Percentiles rank a stretch among this genome's conserved stretches.
phyloP scores from a whole-genome alignment of 2,113 vertebrate genomes.

The Silurus meridionalis region DNA sequence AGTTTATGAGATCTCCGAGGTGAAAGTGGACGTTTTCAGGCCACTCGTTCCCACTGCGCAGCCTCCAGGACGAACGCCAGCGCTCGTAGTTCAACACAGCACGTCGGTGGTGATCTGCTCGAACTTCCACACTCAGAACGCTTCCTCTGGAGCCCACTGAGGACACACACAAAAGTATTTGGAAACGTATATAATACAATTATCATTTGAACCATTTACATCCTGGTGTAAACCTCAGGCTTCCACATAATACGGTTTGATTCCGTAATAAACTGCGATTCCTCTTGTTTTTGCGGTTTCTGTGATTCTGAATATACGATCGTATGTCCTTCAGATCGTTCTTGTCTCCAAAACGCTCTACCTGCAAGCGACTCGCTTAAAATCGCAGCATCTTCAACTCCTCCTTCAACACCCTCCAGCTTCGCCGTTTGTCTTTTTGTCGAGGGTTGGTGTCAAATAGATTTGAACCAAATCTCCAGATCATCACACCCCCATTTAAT shows the following conservation, averaged over 20 bases:
- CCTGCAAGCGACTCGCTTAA: no score
- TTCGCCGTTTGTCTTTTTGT: no score
- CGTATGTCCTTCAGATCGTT: no score
- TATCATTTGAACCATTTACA: no score
- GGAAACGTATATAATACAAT: no score
- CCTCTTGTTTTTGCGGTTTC: no score
- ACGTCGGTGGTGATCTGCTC: conserved; percentile 80
- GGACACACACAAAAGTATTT: background rate
- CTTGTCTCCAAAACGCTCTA: no score
- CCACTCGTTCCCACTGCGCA: conserved; percentile 77
- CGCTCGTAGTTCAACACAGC: conserved; percentile 80
- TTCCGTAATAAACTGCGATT: no score
- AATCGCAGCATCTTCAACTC: no score
- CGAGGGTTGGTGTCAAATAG: background rate
- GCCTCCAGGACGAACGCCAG: conserved; percentile 81
- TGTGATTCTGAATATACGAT: no score
- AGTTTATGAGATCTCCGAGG: conserved; percentile 74
- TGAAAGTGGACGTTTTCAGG: conserved; percentile 86
- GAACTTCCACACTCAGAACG: conserved; percentile 85
- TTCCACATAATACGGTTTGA: background rate
- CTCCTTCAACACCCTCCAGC: no score
- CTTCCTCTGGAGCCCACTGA: conserved; percentile 82
- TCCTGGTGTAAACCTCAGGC: background rate
- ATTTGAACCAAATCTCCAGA: background rate
- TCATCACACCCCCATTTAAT: background rate